Evolutionary conservation across 2,888 invertebrate species (phyloP).

Genomic region (Ichneumoninae sp.): DNA sequence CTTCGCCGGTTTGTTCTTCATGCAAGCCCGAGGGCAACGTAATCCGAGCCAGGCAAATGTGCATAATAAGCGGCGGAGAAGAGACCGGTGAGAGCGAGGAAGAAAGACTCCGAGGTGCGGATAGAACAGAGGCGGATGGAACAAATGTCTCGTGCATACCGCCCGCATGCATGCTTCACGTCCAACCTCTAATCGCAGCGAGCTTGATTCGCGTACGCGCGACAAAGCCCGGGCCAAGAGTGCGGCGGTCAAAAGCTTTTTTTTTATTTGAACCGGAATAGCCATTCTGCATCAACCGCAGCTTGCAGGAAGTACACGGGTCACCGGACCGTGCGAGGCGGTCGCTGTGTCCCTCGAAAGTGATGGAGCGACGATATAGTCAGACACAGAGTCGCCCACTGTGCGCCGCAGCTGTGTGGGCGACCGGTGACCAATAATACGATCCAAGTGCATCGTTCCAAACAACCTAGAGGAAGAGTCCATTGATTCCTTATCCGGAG

Average conservation of each 20-base stretch:
- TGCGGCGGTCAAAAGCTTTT: slow-evolving; percentile 24
- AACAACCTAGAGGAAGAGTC: not conserved
- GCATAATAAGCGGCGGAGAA: slow-evolving; percentile 64
- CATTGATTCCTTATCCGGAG: not conserved
- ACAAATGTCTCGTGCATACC: slow-evolving; percentile 38
- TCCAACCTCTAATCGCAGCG: slow-evolving; percentile 36
- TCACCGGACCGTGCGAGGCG: not conserved
- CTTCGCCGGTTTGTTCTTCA: slow-evolving; percentile 34
- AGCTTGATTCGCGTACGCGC: slow-evolving; percentile 41
- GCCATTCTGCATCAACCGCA: not conserved
- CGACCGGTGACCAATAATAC: not conserved
- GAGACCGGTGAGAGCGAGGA: slow-evolving; percentile 18
- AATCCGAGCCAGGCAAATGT: slow-evolving; percentile 60
- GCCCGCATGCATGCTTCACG: not conserved
- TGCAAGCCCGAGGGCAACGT: slow-evolving; percentile 41
- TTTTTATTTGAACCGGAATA: not conserved
- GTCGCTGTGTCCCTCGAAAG: not conserved
- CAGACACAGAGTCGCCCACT: not conserved
- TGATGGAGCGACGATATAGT: not conserved
- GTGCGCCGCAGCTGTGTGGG: not conserved
- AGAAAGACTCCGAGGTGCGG: not conserved
- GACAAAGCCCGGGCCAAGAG: slow-evolving; percentile 42
- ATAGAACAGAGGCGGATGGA: slow-evolving; percentile 9
- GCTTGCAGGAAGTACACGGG: not conserved
- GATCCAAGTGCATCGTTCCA: not conserved